Conservation (phyloP, 2,888 invertebrate genomes). For the Tholera decimalis region DNA sequence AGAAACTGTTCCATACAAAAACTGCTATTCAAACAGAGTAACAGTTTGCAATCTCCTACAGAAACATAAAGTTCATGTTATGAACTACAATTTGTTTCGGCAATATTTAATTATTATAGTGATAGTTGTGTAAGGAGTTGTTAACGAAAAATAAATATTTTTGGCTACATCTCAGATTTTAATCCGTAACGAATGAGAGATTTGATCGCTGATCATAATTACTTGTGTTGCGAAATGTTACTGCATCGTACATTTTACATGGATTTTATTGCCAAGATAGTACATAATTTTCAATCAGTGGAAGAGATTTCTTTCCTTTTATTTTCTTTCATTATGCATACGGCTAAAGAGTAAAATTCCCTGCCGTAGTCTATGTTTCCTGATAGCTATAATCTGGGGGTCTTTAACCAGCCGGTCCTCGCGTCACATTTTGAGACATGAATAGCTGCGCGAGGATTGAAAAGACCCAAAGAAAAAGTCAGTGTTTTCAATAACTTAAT, state of each 20-base stretch:
- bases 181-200: constrained; percentile 26
- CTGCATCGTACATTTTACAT: constrained; percentile 4
- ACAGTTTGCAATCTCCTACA: neutral
- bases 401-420: too few species aligned
- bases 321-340: too few species aligned
- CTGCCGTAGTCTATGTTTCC: too few species aligned
- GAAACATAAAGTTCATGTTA: neutral
- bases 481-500: too few species aligned
- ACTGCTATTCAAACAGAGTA: neutral
- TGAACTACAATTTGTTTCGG: constrained; percentile 4
- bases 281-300: too few species aligned
- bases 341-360: too few species aligned
- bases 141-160: neutral
- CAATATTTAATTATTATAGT: constrained; percentile 10
- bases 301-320: too few species aligned
- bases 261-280: neutral
- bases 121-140: constrained; percentile 3
- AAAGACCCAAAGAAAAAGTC: too few species aligned
- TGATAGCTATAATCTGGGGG: too few species aligned
- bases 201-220: constrained; percentile 37
- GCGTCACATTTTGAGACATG: too few species aligned
- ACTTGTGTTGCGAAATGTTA: constrained; percentile 5
- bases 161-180: neutral
- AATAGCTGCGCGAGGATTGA: too few species aligned
- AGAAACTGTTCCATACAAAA: neutral